Base-by-base conservation (phyloP, 2,113 vertebrate species). In the Sturnus vulgaris region DNA sequence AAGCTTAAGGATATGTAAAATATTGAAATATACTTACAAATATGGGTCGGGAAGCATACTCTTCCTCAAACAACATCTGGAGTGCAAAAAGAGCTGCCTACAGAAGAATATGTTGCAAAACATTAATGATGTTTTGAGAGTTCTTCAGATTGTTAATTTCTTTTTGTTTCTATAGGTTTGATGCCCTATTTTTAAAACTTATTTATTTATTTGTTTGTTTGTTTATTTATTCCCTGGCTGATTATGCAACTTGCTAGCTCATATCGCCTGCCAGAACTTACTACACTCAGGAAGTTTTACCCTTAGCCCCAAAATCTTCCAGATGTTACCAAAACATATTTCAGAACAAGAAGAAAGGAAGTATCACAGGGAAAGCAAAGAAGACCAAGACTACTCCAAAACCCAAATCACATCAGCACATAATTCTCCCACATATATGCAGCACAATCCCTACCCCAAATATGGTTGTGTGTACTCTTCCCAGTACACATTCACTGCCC, bases 41-140 rank as follows among this genome's bases (percentile, higher is more conserved):
- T 95, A 99, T 91, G 22, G 99, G 99, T 92, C 93, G 98, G 28
- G 98, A 97, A 92, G 98, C 85, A 56, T 99, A 98, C 31, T 95
- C 85, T 75, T 98, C 97, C 82, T 99, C 98, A 98, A 99, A 99
- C 84, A 99, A 97, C 21, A 86, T 97, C 82, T 99, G 98, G 55
- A 99, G 98, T 57, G 99, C 99, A 98, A 99, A 99, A 87, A 99
- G 95, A 84, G 99, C 99, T 65, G 99, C 99, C 99, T 99, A 94
- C 28, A 66, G 59, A 93, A 88, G 31, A 61, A 68, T 59, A 91
- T 94, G 12, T 78, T 71, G 19, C 33, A 82, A 90, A 90, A 66
- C 23, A 76, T 94, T 86, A 96, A 76, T 24, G 10, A 39, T 1
- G 1, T 57, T 95, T 68, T 7, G 0, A n/a, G 16, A 61, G 13